phyloP scores from a whole-genome alignment of 2,888 invertebrate species.

The Athalia circularis region DNA sequence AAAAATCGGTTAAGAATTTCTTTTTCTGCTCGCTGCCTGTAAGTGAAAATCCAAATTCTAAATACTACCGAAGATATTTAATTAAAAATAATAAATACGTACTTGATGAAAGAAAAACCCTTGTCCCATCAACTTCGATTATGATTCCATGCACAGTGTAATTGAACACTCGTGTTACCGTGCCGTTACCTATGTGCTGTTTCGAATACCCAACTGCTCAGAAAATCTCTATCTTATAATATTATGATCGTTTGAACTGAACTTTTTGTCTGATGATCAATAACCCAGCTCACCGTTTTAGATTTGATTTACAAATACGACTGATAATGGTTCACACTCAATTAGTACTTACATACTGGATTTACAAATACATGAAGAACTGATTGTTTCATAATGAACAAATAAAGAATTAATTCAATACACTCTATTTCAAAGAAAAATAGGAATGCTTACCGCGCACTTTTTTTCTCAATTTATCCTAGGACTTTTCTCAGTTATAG shows the following conservation, averaged over 20 bases:
- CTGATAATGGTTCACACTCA: constrained; percentile 20
- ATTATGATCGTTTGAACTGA: constrained; percentile 32
- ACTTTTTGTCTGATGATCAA: neutral
- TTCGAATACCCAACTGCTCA: too few species aligned
- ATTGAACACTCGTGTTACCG: too few species aligned
- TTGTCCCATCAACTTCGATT: neutral
- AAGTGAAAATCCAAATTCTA: neutral
- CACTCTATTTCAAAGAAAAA: neutral
- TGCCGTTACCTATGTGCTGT: neutral
- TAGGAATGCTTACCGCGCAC: neutral
- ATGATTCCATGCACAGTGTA: too few species aligned
- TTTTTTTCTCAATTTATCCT: neutral
- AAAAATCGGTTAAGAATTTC: neutral
- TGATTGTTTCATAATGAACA: constrained; percentile 24
- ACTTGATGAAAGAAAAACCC: too few species aligned
- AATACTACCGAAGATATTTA: neutral
- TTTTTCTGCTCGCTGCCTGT: too few species aligned
- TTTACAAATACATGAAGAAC: neutral
- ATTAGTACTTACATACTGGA: constrained; percentile 25
- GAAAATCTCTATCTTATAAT: too few species aligned
- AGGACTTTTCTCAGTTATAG: too few species aligned
- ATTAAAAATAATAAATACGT: neutral
- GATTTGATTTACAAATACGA: constrained; percentile 24
- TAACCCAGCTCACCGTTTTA: constrained; percentile 22
- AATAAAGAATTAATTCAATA: constrained; percentile 20